Conservation (phyloP, 2,113 vertebrate species). For the Opisthocomus hoazin region DNA sequence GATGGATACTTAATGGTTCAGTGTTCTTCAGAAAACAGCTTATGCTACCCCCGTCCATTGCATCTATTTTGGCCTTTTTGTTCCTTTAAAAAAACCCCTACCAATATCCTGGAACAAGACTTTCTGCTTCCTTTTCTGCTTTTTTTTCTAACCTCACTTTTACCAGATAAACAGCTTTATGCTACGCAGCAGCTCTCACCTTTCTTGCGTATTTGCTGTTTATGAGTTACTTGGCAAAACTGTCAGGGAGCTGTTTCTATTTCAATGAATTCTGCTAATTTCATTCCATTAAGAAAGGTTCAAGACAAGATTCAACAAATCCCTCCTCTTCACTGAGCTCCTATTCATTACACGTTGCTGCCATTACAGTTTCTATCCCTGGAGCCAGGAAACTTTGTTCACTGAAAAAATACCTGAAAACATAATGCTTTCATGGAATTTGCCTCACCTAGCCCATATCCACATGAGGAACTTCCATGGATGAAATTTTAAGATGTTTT, state of each 20-base stretch:
- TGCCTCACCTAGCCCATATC: neutral
- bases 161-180: neutral
- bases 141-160: neutral
- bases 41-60: neutral
- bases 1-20: neutral
- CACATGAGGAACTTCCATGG: neutral
- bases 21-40: neutral
- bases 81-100: neutral
- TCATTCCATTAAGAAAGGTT: neutral
- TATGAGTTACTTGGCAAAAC: neutral
- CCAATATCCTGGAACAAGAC: neutral
- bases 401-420: neutral
- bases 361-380: neutral
- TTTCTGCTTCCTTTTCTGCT: neutral
- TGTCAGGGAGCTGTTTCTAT: neutral
- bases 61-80: neutral
- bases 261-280: slow-evolving; percentile 23
- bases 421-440: neutral
- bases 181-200: neutral
- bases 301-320: slow-evolving; percentile 32
- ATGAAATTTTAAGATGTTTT: neutral
- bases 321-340: neutral
- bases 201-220: neutral
- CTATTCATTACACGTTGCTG: neutral
- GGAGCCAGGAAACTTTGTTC: slow-evolving; percentile 2